Conservation (phyloP, 2,113 vertebrate genomes). For the Dendrocopos noguchii region DNA sequence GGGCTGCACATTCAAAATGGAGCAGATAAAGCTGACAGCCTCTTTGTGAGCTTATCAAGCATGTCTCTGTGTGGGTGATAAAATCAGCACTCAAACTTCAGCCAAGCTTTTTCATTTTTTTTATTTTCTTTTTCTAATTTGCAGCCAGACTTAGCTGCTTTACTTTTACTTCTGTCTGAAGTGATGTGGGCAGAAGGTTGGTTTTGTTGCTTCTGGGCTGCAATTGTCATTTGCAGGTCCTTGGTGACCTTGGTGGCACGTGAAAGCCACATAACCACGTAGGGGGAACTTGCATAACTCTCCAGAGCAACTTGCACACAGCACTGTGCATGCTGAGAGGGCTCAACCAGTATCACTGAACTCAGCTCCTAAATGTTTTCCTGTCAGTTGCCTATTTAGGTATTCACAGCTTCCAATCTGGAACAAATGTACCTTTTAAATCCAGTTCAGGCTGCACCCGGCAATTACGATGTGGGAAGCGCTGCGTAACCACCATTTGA, state of each 20-base stretch:
- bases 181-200: neutral
- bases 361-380: neutral
- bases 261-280: neutral
- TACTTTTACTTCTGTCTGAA: neutral
- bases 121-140: neutral
- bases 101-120: neutral
- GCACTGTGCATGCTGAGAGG: neutral
- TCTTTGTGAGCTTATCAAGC: neutral
- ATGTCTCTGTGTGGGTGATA: neutral
- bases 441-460: neutral
- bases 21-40: neutral
- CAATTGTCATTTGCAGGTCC: neutral
- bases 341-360: neutral
- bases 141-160: neutral
- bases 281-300: neutral
- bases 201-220: neutral
- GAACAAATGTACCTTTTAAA: neutral
- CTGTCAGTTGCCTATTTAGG: neutral
- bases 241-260: neutral
- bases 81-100: constrained; percentile 8
- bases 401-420: neutral
- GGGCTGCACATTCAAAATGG: neutral
- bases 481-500: neutral
- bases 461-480: neutral
- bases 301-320: neutral